Evolutionary conservation across 2,113 vertebrate species (phyloP).

Genomic region (Oryzias celebensis): DNA sequence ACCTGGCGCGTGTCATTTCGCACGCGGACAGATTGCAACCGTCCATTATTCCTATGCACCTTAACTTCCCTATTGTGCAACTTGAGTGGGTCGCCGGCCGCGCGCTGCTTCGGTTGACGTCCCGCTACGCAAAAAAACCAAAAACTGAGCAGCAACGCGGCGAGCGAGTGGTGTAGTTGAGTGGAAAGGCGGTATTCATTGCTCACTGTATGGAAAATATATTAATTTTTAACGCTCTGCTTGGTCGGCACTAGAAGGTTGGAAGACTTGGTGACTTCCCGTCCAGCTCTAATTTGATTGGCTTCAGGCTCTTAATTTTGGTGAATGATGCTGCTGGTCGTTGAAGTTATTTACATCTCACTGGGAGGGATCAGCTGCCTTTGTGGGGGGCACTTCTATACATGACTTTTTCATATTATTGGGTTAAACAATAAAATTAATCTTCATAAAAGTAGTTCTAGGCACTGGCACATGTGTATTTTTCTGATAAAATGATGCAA

Average conservation of each 20-base stretch:
- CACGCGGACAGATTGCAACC: constrained; percentile 21
- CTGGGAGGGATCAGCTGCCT: no score
- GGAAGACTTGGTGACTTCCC: not conserved
- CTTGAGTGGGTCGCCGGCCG: constrained; percentile 49
- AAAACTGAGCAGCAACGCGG: constrained; percentile 4
- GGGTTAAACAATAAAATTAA: no score
- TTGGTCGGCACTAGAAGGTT: not conserved
- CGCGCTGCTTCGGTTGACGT: constrained; percentile 43
- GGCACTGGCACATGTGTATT: no score
- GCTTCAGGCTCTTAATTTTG: no score
- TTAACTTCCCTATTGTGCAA: constrained; percentile 70
- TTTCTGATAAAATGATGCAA: no score
- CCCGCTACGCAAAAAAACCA: constrained; percentile 12
- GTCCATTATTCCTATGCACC: constrained; percentile 8
- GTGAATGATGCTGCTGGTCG: no score
- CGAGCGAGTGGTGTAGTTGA: constrained; percentile 9
- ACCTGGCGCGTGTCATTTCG: not conserved
- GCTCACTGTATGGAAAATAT: not conserved
- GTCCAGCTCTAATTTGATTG: no score
- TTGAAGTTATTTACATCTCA: no score
- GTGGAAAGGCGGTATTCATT: not conserved
- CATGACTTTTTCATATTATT: no score
- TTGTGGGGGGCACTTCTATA: no score
- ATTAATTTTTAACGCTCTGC: not conserved
- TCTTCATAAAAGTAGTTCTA: no score